These are phyloP conservation scores for Caenorhabditis zanzibari DNA, from an alignment of 2,888 invertebrate species.

Conservation along the genomic window DNA sequence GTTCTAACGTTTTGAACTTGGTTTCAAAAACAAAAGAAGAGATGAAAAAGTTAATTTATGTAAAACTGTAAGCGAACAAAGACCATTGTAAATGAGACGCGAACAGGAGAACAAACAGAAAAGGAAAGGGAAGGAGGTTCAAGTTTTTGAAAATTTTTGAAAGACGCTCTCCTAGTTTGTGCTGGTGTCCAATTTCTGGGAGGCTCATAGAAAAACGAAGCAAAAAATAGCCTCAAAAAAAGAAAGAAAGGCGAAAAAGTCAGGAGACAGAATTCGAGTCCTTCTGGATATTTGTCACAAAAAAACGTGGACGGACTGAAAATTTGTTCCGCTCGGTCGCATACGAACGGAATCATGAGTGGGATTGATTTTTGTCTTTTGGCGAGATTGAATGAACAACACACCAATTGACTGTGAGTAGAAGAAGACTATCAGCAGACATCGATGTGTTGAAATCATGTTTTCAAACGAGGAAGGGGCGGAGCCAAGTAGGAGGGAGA, in stretches of 20 bases:
- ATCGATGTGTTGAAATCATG: constrained; percentile 26
- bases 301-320: constrained; percentile 23
- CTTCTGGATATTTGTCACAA: constrained; percentile 38
- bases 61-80: constrained; percentile 30
- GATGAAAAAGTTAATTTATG: constrained; percentile 7
- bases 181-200: constrained; percentile 47
- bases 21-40: background rate
- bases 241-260: constrained; percentile 6
- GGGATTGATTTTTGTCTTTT: background rate
- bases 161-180: constrained; percentile 18
- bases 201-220: constrained; percentile 12
- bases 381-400: constrained; percentile 11
- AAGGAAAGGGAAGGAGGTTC: constrained; percentile 12
- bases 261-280: constrained; percentile 35
- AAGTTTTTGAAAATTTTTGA: constrained; percentile 30
- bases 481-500: background rate
- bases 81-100: constrained; percentile 16
- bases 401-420: constrained; percentile 12
- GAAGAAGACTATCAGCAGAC: background rate
- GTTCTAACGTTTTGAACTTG: background rate
- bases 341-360: constrained; percentile 49
- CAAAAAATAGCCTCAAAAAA: constrained; percentile 5
- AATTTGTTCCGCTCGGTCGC: constrained; percentile 46
- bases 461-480: constrained; percentile 20
- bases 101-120: constrained; percentile 34